Conservation (phyloP, 2,113 vertebrate species). For the Neofelis nebulosa region DNA sequence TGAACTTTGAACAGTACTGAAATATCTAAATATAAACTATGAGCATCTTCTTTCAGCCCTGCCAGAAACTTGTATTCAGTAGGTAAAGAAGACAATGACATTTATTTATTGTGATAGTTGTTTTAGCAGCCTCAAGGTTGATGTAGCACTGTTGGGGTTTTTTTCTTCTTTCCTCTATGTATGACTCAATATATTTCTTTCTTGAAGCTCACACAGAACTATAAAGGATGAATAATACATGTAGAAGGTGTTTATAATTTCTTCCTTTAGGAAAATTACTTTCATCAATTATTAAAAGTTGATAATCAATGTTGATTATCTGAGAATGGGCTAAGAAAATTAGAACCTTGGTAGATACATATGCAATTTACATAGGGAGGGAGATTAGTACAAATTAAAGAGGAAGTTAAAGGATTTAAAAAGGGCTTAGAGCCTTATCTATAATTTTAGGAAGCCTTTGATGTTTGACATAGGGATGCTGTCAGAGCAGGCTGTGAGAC, state of each 20-base stretch:
- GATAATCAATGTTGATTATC: constrained; percentile 45
- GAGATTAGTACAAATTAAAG: constrained; percentile 59
- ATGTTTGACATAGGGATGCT: not conserved
- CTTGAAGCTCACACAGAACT: not conserved
- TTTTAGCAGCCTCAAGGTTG: constrained; percentile 26
- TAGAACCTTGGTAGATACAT: constrained; percentile 6
- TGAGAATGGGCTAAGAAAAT: constrained; percentile 52
- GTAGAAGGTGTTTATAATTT: constrained; percentile 44
- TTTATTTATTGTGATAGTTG: not conserved
- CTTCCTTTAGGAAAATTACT: constrained; percentile 51
- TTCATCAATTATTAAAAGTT: constrained; percentile 64
- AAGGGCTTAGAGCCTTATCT: constrained; percentile 45
- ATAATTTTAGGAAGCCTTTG: constrained; percentile 58
- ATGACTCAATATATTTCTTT: constrained; percentile 33
- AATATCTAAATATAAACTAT: constrained; percentile 43
- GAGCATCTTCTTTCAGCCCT: not conserved
- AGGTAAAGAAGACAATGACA: constrained; percentile 15
- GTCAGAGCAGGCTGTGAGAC: not conserved
- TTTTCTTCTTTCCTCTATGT: not conserved
- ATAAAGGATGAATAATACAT: constrained; percentile 30
- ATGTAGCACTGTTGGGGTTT: not conserved
- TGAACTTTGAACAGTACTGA: not conserved
- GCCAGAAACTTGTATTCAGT: not conserved
- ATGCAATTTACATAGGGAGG: constrained; percentile 4
- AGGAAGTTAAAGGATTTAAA: constrained; percentile 50